Evolutionary conservation across 2,888 invertebrate genomes (phyloP), one percentile per base, ranked within the genome.

Genomic region (Andrena bucephala): DNA sequence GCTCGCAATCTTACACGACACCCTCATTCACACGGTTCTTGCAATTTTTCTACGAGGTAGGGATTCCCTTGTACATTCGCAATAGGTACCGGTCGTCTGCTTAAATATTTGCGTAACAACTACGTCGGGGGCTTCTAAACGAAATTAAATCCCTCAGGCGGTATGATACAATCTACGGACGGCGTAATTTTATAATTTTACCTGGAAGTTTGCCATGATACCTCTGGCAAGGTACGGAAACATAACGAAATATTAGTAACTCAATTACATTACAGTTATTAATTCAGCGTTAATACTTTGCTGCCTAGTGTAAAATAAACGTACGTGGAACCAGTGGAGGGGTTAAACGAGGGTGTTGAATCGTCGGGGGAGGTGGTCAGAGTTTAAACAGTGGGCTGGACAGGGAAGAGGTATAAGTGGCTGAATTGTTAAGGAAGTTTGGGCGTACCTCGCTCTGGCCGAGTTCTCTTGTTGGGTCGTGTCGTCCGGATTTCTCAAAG

Each of bases 191-290:
- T 62, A 68, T 87, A 59, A 71, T 70, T 88, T 90, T 93, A 93
- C 93, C 93, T 94, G 93, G 92, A 94, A 94, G 89, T 94, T 94
- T 92, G 90, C 93, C 93, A 93, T 93, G 91, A 93, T 93, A 92
- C 92, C 92, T 91, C 93, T 93, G 89, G 85, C 79, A 81, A 87
- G 59, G 81, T 84, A 85, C 73, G 81, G 83, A 85, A 83, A 85
- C 63, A 86, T 59, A 88, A 81, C 74, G 54, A 73, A 66, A 70
- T 31, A 84, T 87, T 85, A 87, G 78, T 87, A 78, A 76, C 75
- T 77, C 62, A 48, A 77, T 66, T 33, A 70, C 65, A 31, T 29
- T 54, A 62, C n/a, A 16, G 33, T 50, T 36, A 27, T 71, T 77
- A 68, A 42, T 57, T 65, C 62, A 63, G 48, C 69, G 57, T 20